Base-by-base conservation (phyloP, 2,113 vertebrate genomes). In the Chaetorhynchus papuensis region DNA sequence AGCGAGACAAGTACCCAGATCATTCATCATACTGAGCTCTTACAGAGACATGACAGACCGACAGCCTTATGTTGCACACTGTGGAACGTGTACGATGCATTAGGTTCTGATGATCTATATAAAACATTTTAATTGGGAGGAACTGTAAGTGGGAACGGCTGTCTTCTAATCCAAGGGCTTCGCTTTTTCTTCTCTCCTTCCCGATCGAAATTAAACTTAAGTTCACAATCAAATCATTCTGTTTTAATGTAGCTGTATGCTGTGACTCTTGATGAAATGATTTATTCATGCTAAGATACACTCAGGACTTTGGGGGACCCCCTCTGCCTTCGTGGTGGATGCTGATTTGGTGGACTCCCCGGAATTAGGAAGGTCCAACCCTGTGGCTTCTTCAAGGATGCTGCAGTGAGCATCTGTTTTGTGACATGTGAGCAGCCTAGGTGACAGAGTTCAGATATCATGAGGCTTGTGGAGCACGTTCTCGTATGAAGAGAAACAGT, bases 1-100 rank as follows among this genome's bases (percentile, higher is more conserved):
- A 95, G 87, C 61, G 92, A 94, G 89, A 79, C 71, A 70, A 81
- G 50, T 76, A 93, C 95, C 86, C 84, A 52, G 83, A 68, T 88
- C 92, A 24, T 97, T 63, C 83, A 70, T 94, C 79, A 93, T 52
- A 35, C 82, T 54, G 89, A 92, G 60, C 9, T 5, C 83, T 56
- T 61, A 53, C 54, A 77, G 83, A 89, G 94, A 87, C 89, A 64
- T 85, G 87, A 88, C 81, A 95, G 71, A 83, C 90, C 68, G 8
- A 33, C 88, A 92, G 92, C 83, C 85, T 96, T 92, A 68, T 69
- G 77, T 60, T 89, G 61, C 85, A 53, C 8, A 1, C 80, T 60
- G 44, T 71, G 65, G 87, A 92, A 90, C 37, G 22, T 50, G 83
- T 41, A 60, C 56, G 16, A 42, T 63, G 69, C 85, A 71, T 86